These are phyloP conservation scores for Patella caerulea DNA, from an alignment of 2,888 invertebrate species.

Conservation along the genomic window DNA sequence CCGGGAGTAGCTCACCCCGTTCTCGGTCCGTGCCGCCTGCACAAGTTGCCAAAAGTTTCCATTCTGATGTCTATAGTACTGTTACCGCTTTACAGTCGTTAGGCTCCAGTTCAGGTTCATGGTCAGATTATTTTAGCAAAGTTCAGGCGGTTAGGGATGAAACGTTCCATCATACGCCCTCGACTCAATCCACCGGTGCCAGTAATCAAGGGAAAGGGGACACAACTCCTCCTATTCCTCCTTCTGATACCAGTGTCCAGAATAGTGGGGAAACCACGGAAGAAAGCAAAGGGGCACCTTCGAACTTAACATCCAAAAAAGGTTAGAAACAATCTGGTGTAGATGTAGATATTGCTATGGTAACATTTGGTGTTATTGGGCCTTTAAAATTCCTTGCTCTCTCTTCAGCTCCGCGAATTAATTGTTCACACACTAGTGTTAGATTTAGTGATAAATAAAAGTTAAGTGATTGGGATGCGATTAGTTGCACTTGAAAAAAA, in stretches of 20 bases:
- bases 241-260: neutral
- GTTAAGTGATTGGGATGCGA: too few relatives aligned
- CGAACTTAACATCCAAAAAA: neutral
- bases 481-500: too few relatives aligned
- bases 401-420: too few relatives aligned
- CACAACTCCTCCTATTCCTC: neutral
- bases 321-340: slow-evolving; percentile 7
- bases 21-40: slow-evolving; percentile 40
- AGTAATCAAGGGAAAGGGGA: neutral
- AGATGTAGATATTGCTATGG: too few relatives aligned
- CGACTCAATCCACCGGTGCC: neutral
- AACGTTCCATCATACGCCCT: neutral
- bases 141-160: slow-evolving; percentile 67
- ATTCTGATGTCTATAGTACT: slow-evolving; percentile 68
- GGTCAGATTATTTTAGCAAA: slow-evolving; percentile 62
- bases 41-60: slow-evolving; percentile 57
- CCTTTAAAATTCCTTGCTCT: too few relatives aligned
- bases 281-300: slow-evolving; percentile 5
- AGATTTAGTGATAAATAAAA: too few relatives aligned
- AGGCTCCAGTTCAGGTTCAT: slow-evolving; percentile 51
- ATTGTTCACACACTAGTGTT: too few relatives aligned
- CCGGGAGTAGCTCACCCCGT: slow-evolving; percentile 17
- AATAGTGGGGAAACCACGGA: neutral
- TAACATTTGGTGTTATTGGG: too few relatives aligned
- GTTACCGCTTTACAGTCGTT: slow-evolving; percentile 68